Evolutionary conservation across 1,140 invertebrate species (phyloP), one percentile per base, ranked within the genome.

Genomic region (Augochlora pura): DNA sequence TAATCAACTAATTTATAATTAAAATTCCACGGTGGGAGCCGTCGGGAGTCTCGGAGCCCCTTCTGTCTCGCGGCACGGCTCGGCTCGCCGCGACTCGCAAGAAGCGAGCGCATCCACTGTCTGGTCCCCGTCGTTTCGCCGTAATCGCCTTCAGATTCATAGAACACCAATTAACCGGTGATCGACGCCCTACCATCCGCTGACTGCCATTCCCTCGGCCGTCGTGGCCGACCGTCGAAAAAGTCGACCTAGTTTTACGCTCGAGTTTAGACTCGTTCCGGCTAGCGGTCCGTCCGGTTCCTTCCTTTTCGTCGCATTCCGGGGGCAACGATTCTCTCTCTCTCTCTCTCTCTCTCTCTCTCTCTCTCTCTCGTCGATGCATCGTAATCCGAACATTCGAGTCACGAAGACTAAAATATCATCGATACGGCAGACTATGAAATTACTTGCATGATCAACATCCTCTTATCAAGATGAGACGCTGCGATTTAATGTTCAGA

Each of bases 1-100:
- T 93, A 93, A 93, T 93, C 92, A 93, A 93, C 92, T 93, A 93
- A 93, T 93, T 93, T 93, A 93, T 93, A 93, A 93, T 93, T 93
- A 93, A 93, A 93, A 93, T 93, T 93, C 92, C 89, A 89, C 84
- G 88, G 88, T 83, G 84, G 85, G 83, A 87, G 80, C 78, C 75
- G 86, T 84, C 82, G 65, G 69, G 83, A 83, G 67, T 80, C 69
- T 81, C 69, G 46, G 78, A 49, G 69, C 70, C 78, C 82, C 67
- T 54, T 32, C 78, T 80, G 79, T 77, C 64, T 71, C 83, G 83
- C 83, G 59, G 70, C 62, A 49, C 78, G 67, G 38, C 42, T 73
- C 80, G 54, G n/a, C 54, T 57, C 54, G 87, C 87, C 65, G 60
- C 77, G 71, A 46, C 42, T 73, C 79, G 87, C 88, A 91, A 91